These are phyloP conservation scores for Apotomis betuletana DNA, from an alignment of 2,888 invertebrate genomes.

Conservation along the genomic window DNA sequence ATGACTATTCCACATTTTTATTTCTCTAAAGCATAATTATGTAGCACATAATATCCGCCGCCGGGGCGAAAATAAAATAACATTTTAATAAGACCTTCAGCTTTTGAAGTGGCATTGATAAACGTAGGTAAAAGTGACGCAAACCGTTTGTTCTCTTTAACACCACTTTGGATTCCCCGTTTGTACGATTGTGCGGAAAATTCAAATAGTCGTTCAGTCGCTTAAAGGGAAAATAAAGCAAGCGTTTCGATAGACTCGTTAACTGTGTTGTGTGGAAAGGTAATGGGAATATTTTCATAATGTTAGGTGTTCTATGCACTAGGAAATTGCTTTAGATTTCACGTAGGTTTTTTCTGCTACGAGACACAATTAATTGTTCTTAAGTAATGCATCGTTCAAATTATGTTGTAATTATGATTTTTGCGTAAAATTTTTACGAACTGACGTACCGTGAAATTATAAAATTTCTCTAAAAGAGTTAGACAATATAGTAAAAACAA, in stretches of 20 bases:
- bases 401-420: too few species aligned
- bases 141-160: constrained; percentile 37
- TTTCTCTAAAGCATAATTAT: too few species aligned
- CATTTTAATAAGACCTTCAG: constrained; percentile 26
- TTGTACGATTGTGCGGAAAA: constrained; percentile 28
- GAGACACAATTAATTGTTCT: too few species aligned
- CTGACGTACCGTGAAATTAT: too few species aligned
- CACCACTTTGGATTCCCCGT: constrained; percentile 26
- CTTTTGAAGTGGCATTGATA: constrained; percentile 32
- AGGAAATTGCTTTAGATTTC: neutral
- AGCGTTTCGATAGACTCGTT: constrained; percentile 22
- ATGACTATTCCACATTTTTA: too few species aligned
- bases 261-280: constrained; percentile 23
- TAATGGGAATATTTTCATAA: constrained; percentile 16
- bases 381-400: too few species aligned
- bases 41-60: too few species aligned
- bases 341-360: neutral
- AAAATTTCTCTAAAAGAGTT: too few species aligned
- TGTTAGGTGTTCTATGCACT: neutral
- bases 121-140: constrained; percentile 33
- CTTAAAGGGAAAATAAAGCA: constrained; percentile 33
- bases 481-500: too few species aligned
- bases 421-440: too few species aligned
- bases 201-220: constrained; percentile 29
- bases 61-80: constrained; percentile 13